phyloP scores from a whole-genome alignment of 1,140 invertebrate genomes.

The Sycophaga agraensis region DNA sequence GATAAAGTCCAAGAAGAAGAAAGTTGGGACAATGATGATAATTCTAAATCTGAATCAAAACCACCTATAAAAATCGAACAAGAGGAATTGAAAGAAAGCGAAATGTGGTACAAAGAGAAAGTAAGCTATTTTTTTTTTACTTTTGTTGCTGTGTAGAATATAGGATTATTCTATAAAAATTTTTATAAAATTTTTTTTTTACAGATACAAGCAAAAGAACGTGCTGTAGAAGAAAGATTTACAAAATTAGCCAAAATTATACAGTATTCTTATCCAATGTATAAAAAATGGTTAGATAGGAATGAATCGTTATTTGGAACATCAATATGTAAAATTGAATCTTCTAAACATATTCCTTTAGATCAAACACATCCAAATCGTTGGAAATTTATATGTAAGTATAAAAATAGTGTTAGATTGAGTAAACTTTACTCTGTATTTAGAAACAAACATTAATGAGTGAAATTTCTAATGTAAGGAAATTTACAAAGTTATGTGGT shows the following conservation, averaged over 20 bases:
- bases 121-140: conserved; percentile 31
- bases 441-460: too few relatives aligned
- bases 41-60: not conserved
- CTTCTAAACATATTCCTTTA: conserved; percentile 46
- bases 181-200: conserved; percentile 29
- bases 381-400: conserved; percentile 56
- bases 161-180: conserved; percentile 8
- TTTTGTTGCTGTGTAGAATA: too few relatives aligned
- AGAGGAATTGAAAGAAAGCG: conserved; percentile 24
- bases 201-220: conserved; percentile 46
- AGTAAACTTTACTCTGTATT: too few relatives aligned
- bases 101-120: conserved; percentile 40
- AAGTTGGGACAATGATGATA: not conserved
- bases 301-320: conserved; percentile 40
- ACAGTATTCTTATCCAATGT: conserved; percentile 49
- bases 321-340: conserved; percentile 49
- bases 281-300: conserved; percentile 50
- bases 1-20: conserved; percentile 11
- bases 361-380: conserved; percentile 49
- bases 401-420: conserved; percentile 18
- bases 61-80: conserved; percentile 23
- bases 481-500: too few relatives aligned
- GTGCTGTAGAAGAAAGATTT: conserved; percentile 45
- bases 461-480: too few relatives aligned
- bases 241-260: conserved; percentile 51